phyloP scores from a whole-genome alignment of 2,113 vertebrate species.

The Chlorocebus sabaeus region DNA sequence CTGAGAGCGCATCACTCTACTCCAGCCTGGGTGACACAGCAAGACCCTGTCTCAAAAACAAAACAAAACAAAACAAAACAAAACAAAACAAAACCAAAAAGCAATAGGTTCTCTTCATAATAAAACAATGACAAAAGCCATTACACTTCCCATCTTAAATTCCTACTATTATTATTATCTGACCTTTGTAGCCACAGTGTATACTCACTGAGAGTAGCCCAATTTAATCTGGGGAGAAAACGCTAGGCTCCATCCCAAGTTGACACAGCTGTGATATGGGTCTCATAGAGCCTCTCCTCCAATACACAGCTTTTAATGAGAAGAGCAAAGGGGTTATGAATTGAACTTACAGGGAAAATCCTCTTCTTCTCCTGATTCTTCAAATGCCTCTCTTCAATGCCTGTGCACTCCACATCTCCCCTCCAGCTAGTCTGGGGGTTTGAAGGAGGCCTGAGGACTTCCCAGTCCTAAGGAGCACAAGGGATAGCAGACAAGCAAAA shows the following conservation, averaged over 20 bases:
- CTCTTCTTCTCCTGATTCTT: rapidly evolving
- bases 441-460: neutral
- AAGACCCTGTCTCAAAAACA: neutral
- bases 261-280: neutral
- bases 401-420: rapidly evolving
- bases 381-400: rapidly evolving
- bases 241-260: neutral
- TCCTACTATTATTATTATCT: neutral
- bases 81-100: neutral
- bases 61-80: neutral
- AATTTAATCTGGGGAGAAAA: neutral
- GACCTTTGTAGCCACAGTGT: neutral
- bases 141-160: neutral
- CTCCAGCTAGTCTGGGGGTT: too few species aligned
- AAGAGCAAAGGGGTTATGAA: neutral
- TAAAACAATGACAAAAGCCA: neutral
- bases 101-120: neutral
- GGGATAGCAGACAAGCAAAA: rapidly evolving
- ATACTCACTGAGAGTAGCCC: neutral
- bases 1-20: too few species aligned
- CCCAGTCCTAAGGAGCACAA: neutral
- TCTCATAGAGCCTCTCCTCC: neutral
- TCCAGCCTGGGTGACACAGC: too few species aligned
- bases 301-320: neutral
- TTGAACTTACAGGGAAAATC: rapidly evolving